Evolutionary conservation across 2,888 invertebrate genomes (phyloP).

Genomic region (Oxystoma pomonae): DNA sequence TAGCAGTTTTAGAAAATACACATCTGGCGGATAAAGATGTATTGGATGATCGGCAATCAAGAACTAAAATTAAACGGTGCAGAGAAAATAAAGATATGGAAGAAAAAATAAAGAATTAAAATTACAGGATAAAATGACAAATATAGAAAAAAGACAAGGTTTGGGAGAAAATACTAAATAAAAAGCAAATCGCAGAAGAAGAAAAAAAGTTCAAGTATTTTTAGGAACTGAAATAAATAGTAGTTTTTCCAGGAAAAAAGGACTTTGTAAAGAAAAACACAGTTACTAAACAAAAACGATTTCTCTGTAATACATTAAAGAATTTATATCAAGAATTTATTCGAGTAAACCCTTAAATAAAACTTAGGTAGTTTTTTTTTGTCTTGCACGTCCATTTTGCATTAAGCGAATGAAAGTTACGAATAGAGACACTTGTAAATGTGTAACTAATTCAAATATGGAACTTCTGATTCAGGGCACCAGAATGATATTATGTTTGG

Average conservation of each 20-base stretch:
- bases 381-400: slow-evolving; percentile 2
- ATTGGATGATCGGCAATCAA: no score
- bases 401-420: background rate
- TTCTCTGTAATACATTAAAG: background rate
- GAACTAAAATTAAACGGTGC: no score
- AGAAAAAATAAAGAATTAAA: background rate
- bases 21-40: no score
- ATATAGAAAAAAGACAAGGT: background rate
- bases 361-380: slow-evolving; percentile 1
- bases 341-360: background rate
- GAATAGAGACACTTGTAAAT: slow-evolving; percentile 2
- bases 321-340: slow-evolving; percentile 2
- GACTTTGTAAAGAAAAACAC: no score
- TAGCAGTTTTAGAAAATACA: no score
- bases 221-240: no score
- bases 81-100: no score
- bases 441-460: background rate
- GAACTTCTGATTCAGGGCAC: no score
- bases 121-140: background rate
- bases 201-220: background rate
- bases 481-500: no score
- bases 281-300: background rate
- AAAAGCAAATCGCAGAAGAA: background rate
- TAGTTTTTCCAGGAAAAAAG: no score
- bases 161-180: background rate